Conservation (phyloP, 1,140 invertebrate species). For the Drosophila ficusphila region DNA sequence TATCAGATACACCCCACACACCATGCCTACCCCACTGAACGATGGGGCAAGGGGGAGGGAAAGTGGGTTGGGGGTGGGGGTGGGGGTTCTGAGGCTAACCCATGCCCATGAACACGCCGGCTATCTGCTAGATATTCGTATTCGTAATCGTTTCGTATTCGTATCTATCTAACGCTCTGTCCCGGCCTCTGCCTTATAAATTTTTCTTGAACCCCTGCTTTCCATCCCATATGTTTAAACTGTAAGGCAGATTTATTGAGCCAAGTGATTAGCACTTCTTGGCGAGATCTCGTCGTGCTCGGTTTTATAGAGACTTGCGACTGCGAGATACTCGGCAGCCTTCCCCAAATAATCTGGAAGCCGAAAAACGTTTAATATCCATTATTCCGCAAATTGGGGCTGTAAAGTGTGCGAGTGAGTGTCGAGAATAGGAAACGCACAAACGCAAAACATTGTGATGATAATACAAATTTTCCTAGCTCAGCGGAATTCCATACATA, state of each 20-base stretch:
- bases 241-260: conserved; percentile 70
- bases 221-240: conserved; percentile 42
- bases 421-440: too few species aligned
- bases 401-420: conserved; percentile 12
- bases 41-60: not conserved
- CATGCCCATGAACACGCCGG: conserved; percentile 46
- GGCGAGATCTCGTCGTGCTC: conserved; percentile 58
- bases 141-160: conserved; percentile 3
- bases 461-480: not conserved
- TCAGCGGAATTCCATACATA: not conserved
- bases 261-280: conserved; percentile 73
- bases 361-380: conserved; percentile 29
- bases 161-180: conserved; percentile 22
- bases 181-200: not conserved
- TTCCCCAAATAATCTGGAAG: conserved; percentile 1
- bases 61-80: too few species aligned
- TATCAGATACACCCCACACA: conserved; percentile 44
- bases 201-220: not conserved
- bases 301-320: conserved; percentile 16
- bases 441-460: not conserved
- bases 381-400: conserved; percentile 31
- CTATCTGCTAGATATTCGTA: conserved; percentile 29
- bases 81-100: conserved; percentile 12
- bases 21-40: conserved; percentile 11
- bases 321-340: not conserved